Evolutionary conservation across 2,888 invertebrate species (phyloP).

Genomic region (Cerceris rybyensis): DNA sequence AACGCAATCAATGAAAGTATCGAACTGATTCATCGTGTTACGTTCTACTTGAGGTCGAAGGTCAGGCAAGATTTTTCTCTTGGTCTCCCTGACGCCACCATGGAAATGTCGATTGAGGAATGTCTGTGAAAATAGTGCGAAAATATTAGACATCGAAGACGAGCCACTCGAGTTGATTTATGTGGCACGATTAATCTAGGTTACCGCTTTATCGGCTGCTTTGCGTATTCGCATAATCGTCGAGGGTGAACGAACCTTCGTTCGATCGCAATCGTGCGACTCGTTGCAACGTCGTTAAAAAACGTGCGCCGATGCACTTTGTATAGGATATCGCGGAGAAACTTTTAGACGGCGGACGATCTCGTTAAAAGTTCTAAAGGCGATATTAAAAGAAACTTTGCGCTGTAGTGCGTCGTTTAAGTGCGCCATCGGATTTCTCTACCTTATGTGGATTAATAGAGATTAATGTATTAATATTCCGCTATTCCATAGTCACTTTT

Average conservation of each 20-base stretch:
- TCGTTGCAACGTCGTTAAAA: constrained; percentile 12
- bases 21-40: constrained; percentile 10
- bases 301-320: neutral
- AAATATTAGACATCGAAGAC: constrained; percentile 46
- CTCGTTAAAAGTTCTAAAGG: neutral
- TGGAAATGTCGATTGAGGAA: constrained; percentile 33
- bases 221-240: constrained; percentile 68
- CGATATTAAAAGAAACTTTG: neutral
- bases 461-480: no score
- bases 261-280: constrained; percentile 46
- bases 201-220: constrained; percentile 63
- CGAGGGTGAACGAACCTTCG: constrained; percentile 67
- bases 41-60: constrained; percentile 24
- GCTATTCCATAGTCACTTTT: no score
- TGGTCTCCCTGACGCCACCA: constrained; percentile 28
- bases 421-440: no score
- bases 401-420: no score
- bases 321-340: neutral
- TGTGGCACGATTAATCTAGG: constrained; percentile 67
- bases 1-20: constrained; percentile 8
- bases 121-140: constrained; percentile 18
- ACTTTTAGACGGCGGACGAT: neutral
- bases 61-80: constrained; percentile 36
- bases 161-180: constrained; percentile 52
- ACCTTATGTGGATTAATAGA: no score